Evolutionary conservation across 2,888 invertebrate genomes (phyloP).

Genomic region (Amaurobius ferox): DNA sequence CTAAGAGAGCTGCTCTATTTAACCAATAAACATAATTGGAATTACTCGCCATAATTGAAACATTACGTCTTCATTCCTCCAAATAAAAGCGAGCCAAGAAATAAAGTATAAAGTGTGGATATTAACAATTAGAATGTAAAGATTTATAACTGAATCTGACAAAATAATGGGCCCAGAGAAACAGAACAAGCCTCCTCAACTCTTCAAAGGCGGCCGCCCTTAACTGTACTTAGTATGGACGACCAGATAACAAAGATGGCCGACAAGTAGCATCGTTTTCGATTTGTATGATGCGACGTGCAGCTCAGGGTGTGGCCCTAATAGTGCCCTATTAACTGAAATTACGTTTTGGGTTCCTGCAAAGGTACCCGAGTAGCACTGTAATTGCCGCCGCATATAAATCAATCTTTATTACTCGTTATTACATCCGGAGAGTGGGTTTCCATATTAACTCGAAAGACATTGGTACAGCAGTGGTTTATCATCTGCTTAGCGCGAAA

Average conservation of each 20-base stretch:
- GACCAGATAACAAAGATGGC: constrained; percentile 37
- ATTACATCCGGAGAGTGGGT: constrained; percentile 56
- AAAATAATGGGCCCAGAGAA: constrained; percentile 29
- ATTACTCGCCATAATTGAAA: constrained; percentile 10
- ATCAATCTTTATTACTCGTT: constrained; percentile 69
- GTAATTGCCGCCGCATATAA: constrained; percentile 63
- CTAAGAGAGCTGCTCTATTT: neutral
- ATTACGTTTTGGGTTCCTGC: constrained; percentile 54
- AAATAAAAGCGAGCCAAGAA: constrained; percentile 12
- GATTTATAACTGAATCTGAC: constrained; percentile 62
- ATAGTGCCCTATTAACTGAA: constrained; percentile 65
- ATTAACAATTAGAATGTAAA: constrained; percentile 68
- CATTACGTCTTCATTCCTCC: constrained; percentile 25
- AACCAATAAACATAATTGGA: constrained; percentile 27
- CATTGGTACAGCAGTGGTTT: constrained; percentile 29
- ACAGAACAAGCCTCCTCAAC: constrained; percentile 26
- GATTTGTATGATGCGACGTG: constrained; percentile 52
- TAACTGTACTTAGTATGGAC: constrained; percentile 23
- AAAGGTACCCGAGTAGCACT: constrained; percentile 43
- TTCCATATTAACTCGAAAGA: constrained; percentile 47
- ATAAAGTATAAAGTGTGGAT: constrained; percentile 51
- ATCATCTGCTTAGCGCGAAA: constrained; percentile 59
- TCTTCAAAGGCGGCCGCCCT: constrained; percentile 58
- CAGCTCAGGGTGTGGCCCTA: constrained; percentile 59
- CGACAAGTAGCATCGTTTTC: constrained; percentile 50